Percentiles rank a stretch among this genome's conserved stretches.
phyloP scores from a whole-genome alignment of 2,113 vertebrate species.

The Vulpes lagopus region DNA sequence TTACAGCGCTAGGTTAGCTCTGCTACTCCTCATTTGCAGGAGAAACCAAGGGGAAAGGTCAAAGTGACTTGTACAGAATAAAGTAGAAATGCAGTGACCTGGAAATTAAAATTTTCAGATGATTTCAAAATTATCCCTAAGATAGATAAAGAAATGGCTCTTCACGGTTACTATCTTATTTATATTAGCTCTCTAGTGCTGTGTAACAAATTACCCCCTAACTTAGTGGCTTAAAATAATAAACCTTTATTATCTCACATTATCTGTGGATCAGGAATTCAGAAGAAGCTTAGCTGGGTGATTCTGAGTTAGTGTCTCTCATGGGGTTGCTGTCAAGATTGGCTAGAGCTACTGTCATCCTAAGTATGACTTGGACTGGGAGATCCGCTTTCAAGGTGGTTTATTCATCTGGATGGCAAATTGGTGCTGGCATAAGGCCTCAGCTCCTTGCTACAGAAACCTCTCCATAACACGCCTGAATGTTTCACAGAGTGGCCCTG shows the following conservation, averaged over 20 bases:
- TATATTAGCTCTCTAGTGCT: not conserved
- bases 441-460: not conserved
- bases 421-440: not conserved
- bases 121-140: not conserved
- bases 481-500: not conserved
- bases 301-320: not conserved
- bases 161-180: not conserved
- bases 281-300: not conserved
- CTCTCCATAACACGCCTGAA: not conserved
- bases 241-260: not conserved
- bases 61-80: slow-evolving; percentile 30
- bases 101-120: slow-evolving; percentile 12
- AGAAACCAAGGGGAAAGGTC: not conserved
- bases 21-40: not conserved
- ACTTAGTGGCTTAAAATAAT: not conserved
- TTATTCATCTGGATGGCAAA: not conserved
- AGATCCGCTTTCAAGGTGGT: not conserved
- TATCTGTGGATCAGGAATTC: not conserved
- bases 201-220: not conserved
- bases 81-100: not conserved
- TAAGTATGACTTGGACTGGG: not conserved
- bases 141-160: not conserved
- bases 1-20: not conserved
- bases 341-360: not conserved
- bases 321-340: not conserved